Conservation (phyloP, 2,113 vertebrate species). For the Tonatia bakeri region DNA sequence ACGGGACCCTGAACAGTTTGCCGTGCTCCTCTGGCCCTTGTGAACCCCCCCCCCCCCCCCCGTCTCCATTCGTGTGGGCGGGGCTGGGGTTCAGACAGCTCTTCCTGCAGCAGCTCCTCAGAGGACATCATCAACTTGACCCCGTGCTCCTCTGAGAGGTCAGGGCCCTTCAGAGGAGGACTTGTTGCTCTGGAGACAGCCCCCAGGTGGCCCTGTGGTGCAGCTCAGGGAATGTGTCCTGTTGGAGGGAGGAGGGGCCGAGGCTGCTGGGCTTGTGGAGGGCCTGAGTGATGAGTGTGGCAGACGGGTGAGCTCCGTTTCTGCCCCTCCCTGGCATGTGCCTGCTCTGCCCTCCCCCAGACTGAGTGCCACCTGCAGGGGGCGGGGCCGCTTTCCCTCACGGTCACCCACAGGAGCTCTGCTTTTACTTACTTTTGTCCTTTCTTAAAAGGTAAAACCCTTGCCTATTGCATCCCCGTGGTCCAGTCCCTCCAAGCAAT, state of each 20-base stretch:
- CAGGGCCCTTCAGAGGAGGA: background rate
- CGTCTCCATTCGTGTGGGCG: background rate
- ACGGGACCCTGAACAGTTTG: background rate
- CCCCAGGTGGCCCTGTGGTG: background rate
- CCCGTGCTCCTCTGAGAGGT: background rate
- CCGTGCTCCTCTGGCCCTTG: background rate
- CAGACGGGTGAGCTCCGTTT: accelerated
- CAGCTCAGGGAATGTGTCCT: background rate
- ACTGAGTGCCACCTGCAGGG: accelerated
- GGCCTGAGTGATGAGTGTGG: background rate
- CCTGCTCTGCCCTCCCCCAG: background rate
- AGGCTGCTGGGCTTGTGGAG: background rate
- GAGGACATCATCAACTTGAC: background rate
- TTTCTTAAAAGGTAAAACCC: conserved; percentile 90
- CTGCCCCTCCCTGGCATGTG: background rate
- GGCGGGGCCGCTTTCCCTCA: background rate
- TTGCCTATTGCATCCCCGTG: conserved; percentile 93
- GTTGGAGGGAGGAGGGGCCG: background rate
- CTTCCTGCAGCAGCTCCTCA: background rate
- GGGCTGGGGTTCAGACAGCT: background rate
- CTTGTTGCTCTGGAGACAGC: too few relatives aligned
- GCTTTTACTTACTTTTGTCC: background rate
- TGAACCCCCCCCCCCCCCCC: background rate
- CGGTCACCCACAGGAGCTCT: background rate
- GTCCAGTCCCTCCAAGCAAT: conserved; percentile 90